phyloP scores from a whole-genome alignment of 2,113 vertebrate genomes.

The Xyrauchen texanus region DNA sequence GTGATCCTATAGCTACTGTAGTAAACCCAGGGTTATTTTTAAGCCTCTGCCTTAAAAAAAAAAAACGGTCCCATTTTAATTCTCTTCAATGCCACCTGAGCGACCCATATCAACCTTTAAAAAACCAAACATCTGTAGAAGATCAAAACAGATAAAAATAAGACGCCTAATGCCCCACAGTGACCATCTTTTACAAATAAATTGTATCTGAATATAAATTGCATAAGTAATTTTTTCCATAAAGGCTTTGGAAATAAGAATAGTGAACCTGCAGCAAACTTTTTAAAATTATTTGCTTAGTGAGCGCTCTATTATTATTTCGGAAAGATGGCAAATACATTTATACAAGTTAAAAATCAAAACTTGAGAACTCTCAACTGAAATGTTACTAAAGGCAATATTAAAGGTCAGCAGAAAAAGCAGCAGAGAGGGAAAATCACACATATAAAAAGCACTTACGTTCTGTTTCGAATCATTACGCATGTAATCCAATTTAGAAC shows the following conservation, averaged over 20 bases:
- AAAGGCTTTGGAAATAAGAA: no score
- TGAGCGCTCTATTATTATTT: no score
- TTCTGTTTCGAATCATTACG: neutral
- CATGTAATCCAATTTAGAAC: slow-evolving; percentile 1
- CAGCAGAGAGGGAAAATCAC: neutral
- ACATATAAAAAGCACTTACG: slow-evolving; percentile 30
- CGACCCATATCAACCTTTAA: neutral
- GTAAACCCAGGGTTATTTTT: no score
- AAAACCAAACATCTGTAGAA: neutral
- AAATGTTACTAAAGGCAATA: neutral
- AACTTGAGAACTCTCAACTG: neutral
- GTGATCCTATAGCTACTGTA: no score
- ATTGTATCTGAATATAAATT: no score
- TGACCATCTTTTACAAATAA: no score
- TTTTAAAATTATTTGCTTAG: no score
- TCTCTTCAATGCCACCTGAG: neutral
- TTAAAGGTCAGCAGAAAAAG: neutral
- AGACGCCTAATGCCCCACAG: no score
- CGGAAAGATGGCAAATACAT: neutral
- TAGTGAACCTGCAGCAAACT: no score
- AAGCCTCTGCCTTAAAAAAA: no score
- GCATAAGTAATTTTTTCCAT: no score
- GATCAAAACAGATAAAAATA: neutral
- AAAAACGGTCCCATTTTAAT: neutral
- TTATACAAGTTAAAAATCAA: neutral